Base-by-base conservation (phyloP, 2,888 invertebrate genomes). In the Eupithecia centaureata region DNA sequence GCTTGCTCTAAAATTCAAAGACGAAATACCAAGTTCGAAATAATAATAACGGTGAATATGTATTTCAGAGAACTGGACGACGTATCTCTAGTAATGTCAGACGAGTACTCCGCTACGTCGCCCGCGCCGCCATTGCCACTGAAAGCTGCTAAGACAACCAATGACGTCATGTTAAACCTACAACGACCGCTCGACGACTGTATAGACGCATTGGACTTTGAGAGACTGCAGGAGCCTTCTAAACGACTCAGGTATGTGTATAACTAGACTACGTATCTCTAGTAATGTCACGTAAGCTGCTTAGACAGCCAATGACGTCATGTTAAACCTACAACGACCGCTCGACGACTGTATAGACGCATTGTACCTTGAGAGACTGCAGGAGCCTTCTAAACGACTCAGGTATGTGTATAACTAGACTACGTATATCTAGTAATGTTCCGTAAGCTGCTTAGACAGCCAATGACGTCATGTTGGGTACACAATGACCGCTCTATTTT, bases 201-300 rank as follows among this genome's bases (percentile, higher is more conserved):
- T 67, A 64, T 86, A 3, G 88, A 88, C 58, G 83, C 82, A 0
- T 72, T 88, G 0, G 85, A 88, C 67, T 86, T 79, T 22, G 85
- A 87, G 61, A 82, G 82, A 38, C 70, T 87, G 1, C 75, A 78
- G 0, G 86, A 86, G 35, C 87, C 86, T 54, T 79, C 82, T 2
- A 88, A 86, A 70, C 81, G 90, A 67, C 74, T 83, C 35, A 87
- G 91, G 91, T 91, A 76, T n/a, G n/a, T n/a, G n/a, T n/a, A n/a
- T n/a, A n/a, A n/a, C n/a, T n/a, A n/a, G n/a, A n/a, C n/a, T n/a
- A n/a, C n/a, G n/a, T n/a, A n/a, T n/a, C n/a, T n/a, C n/a, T n/a
- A n/a, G n/a, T n/a, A n/a, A n/a, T n/a, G n/a, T n/a, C n/a, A n/a
- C n/a, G 2, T 52, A 52, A 51, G 13, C 5, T 25, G 25, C 51